Conservation (phyloP, 2,113 vertebrate genomes). For the Oenanthe oenanthe region DNA sequence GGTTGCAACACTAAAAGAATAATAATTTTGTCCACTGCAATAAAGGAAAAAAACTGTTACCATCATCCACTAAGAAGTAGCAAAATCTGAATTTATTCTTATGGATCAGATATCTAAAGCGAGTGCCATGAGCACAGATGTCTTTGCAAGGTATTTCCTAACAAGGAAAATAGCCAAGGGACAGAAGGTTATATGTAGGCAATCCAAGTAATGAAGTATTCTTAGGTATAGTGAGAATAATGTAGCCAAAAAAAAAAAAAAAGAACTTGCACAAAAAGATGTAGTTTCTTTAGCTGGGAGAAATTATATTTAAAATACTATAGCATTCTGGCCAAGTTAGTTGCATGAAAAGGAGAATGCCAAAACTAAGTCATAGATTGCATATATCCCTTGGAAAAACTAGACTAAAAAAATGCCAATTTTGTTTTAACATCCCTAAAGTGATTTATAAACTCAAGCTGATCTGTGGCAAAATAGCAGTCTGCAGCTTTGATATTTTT, state of each 20-base stretch:
- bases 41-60: background rate
- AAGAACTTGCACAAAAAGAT: background rate
- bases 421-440: background rate
- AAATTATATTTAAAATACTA: background rate
- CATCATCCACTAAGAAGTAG: background rate
- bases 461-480: background rate
- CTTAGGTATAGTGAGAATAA: conserved; percentile 26
- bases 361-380: background rate
- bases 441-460: background rate
- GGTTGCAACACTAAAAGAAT: background rate
- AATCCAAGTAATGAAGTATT: conserved; percentile 59
- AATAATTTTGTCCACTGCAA: background rate
- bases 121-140: conserved; percentile 40
- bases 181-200: conserved; percentile 42
- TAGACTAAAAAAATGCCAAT: background rate
- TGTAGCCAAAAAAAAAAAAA: background rate
- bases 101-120: background rate
- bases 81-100: background rate
- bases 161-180: conserved; percentile 56
- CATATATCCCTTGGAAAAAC: background rate
- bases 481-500: background rate
- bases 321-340: background rate
- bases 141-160: conserved; percentile 50
- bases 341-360: background rate
- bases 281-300: background rate